Percentiles rank a stretch among this genome's conserved stretches.
Conservation (phyloP, 2,113 vertebrate genomes). For the Oreotragus oreotragus region DNA sequence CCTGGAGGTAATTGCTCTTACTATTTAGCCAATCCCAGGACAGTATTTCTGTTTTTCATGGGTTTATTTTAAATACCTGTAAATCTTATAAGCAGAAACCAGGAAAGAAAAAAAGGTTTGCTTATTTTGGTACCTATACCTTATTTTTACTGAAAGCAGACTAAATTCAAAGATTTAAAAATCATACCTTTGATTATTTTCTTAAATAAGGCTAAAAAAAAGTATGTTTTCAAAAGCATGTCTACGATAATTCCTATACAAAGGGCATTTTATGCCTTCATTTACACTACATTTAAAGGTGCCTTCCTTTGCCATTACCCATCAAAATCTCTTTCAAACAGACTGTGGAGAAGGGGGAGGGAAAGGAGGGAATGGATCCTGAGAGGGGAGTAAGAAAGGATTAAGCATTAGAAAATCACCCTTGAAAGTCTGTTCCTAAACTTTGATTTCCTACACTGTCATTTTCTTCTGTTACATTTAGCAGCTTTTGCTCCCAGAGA, state of each 20-base stretch:
- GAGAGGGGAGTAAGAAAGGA: background rate
- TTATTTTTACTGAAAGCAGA: constrained; percentile 77
- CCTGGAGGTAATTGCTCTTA: constrained; percentile 75
- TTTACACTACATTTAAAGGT: constrained; percentile 50
- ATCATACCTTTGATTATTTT: constrained; percentile 68
- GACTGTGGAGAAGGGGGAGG: background rate
- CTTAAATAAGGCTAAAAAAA: constrained; percentile 46
- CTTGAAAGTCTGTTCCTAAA: constrained; percentile 58
- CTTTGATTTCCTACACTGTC: constrained; percentile 44
- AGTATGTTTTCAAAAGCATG: constrained; percentile 49
- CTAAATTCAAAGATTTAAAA: constrained; percentile 65
- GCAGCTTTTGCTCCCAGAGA: constrained; percentile 48
- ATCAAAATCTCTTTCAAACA: constrained; percentile 49
- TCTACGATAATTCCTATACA: constrained; percentile 66
- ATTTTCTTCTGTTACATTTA: constrained; percentile 38
- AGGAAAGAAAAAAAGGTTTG: constrained; percentile 72
- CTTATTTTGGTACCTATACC: constrained; percentile 70
- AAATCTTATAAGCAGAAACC: constrained; percentile 81
- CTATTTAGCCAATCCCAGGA: constrained; percentile 79
- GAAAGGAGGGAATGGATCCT: background rate
- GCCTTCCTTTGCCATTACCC: constrained; percentile 34
- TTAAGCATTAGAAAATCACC: constrained; percentile 24
- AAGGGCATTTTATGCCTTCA: background rate
- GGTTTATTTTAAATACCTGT: constrained; percentile 82
- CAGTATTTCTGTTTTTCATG: constrained; percentile 76